Conservation (phyloP, 2,797 vertebrate species). For the Loriculus beryllinus region DNA sequence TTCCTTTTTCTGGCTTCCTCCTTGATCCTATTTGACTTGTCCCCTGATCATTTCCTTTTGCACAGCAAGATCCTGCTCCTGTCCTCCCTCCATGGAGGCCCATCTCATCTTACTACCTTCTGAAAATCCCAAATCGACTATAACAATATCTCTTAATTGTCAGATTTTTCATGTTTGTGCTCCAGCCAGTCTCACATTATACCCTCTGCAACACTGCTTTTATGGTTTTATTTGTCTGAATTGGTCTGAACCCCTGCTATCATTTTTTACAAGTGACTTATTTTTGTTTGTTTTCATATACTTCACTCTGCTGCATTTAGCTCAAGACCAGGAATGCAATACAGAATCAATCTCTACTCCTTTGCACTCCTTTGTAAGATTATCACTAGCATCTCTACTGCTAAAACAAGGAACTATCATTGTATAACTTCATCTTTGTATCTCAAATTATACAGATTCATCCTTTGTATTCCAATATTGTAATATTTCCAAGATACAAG, state of each 20-base stretch:
- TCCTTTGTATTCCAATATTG: background rate
- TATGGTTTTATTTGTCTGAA: background rate
- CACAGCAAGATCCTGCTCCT: background rate
- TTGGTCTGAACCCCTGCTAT: background rate
- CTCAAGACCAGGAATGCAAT: background rate
- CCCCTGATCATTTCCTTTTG: background rate
- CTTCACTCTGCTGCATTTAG: background rate
- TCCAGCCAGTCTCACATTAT: background rate
- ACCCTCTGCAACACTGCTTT: background rate
- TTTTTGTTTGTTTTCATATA: background rate
- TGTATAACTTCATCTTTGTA: background rate
- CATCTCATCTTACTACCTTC: background rate
- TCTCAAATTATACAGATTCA: background rate
- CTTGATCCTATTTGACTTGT: accelerated
- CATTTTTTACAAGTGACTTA: background rate
- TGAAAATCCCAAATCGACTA: background rate
- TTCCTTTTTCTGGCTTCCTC: background rate
- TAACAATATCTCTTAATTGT: background rate
- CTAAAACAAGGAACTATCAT: background rate
- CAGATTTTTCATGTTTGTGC: background rate
- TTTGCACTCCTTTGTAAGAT: background rate
- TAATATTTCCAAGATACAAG: background rate
- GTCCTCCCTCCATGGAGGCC: background rate
- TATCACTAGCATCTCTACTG: background rate
- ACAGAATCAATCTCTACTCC: background rate